Evolutionary conservation across 2,888 invertebrate genomes (phyloP), one percentile per base, ranked within the genome.

Genomic region (Drosophila percnosoma): DNA sequence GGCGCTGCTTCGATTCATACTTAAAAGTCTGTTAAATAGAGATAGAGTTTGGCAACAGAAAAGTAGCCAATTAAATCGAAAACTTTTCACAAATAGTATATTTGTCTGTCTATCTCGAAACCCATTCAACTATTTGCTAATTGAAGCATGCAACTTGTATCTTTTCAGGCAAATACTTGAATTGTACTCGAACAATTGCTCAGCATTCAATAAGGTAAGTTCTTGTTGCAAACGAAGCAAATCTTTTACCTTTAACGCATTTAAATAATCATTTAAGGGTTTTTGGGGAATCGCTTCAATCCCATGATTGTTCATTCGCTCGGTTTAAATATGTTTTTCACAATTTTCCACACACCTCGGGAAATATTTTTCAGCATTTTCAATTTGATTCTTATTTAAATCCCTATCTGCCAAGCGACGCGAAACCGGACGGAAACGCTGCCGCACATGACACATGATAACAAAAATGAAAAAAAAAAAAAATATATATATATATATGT

Each of bases 331-430:
- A 40, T 31, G 33, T 68, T 68, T 60, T 40, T 13, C 60, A 45
- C 21, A 10, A 45, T 11, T 15, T 40, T 53, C 15, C 48, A 13
- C 34, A 49, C 27, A 27, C 21, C 36, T 11, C 15, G 40, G 27
- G 33, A 1, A 15, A 33, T 45, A n/a, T 27, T 27, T 69, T 78
- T 33, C 68, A 78, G 42, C 40, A 70, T 67, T 74, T 82, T 72
- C 77, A 70, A 80, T 74, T 77, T 68, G 63, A 67, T 74, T 60
- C 48, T 40, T 59, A 33, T 58, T 51, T 40, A 51, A 59, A 57
- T 55, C 58, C 49, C 62, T 48, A 75, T 53, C 48, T 60, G 38
- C 62, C 59, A 15, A 48, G n/a, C 60, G 51, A 60, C 68, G 59
- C n/a, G 8, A n/a, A 49, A 53, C 10, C 8, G 2, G 31, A 51